Percentiles rank a stretch among this genome's conserved stretches.
Conservation (phyloP, 2,888 invertebrate species). For the Himalopsyche kuldschensis region DNA sequence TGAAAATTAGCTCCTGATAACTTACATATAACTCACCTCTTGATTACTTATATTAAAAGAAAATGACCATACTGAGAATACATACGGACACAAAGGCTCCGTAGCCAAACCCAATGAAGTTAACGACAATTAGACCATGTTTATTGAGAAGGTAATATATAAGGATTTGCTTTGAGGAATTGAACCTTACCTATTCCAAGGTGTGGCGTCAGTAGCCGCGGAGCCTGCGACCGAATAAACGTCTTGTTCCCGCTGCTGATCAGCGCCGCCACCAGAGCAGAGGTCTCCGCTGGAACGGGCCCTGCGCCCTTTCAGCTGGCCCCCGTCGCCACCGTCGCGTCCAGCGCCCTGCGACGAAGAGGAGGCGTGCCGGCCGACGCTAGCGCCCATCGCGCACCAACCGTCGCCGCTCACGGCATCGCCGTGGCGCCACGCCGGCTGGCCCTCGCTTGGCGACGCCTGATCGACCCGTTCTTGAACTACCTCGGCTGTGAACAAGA, state of each 20-base stretch:
- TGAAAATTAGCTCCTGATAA: no score
- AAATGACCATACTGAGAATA: no score
- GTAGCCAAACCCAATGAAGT: no score
- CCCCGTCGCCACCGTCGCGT: slow-evolving; percentile 28
- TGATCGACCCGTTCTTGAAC: background rate
- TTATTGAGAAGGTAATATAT: no score
- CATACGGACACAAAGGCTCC: no score
- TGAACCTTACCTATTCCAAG: slow-evolving; percentile 49
- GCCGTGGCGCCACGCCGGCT: slow-evolving; percentile 10
- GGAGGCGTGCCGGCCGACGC: slow-evolving; percentile 39
- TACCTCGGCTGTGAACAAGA: background rate
- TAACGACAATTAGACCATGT: no score
- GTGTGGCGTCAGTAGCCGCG: slow-evolving; percentile 56
- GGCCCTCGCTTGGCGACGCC: background rate
- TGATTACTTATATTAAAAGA: no score
- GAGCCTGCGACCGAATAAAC: slow-evolving; percentile 58
- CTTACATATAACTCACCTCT: no score
- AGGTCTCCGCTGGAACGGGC: slow-evolving; percentile 76
- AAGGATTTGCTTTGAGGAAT: background rate
- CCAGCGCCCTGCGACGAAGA: slow-evolving; percentile 34
- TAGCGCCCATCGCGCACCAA: slow-evolving; percentile 39
- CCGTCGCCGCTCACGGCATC: slow-evolving; percentile 32
- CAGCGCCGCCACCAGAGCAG: slow-evolving; percentile 64
- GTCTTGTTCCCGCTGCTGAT: slow-evolving; percentile 49
- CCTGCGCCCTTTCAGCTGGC: slow-evolving; percentile 61